Base-by-base conservation (phyloP, 2,888 invertebrate genomes). In the Belgica antarctica region DNA sequence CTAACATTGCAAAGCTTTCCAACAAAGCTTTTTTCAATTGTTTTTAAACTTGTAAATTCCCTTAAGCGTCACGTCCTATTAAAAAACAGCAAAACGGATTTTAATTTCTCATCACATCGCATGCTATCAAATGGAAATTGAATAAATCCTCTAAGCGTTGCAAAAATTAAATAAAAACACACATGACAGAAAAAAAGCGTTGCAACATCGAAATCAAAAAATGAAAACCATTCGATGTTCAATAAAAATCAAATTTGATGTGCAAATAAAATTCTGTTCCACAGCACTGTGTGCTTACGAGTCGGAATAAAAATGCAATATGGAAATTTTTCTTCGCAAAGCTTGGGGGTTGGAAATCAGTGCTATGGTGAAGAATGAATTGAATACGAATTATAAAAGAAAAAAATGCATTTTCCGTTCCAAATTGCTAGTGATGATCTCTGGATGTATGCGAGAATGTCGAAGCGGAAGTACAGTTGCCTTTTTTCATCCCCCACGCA, bases 381-480 rank as follows among this genome's bases (percentile, higher is more conserved):
- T 52, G 17, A 52, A 52, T 19, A 19, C 17, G 52, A 52, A 52
- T 52, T 52, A 52, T 52, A 22, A 12, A 52, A 52, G n/a, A 52
- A 22, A 52, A 52, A 46, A 52, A 52, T 52, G 22, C 17, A 52
- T 52, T 52, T 52, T 52, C 52, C 52, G 22, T 52, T 52, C 22
- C 22, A 12, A 52, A 22, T 52, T 52, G 12, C 52, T 17, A 3
- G 52, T 22, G 52, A 52, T 52, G 52, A 52, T 52, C 52, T 52
- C 22, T 22, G 19, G 22, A 22, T 52, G 22, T n/a, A n/a, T n/a
- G n/a, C n/a, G n/a, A n/a, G n/a, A n/a, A n/a, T n/a, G n/a, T n/a
- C n/a, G 52, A 2, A 3, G 19, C 52, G 52, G 52, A 52, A 52
- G 52, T 52, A 46, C 15, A 46, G 15, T 15, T 46, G 34, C 34